Evolutionary conservation across 2,888 invertebrate species (phyloP), one percentile per base, ranked within the genome.

Genomic region (Linyphia triangularis): DNA sequence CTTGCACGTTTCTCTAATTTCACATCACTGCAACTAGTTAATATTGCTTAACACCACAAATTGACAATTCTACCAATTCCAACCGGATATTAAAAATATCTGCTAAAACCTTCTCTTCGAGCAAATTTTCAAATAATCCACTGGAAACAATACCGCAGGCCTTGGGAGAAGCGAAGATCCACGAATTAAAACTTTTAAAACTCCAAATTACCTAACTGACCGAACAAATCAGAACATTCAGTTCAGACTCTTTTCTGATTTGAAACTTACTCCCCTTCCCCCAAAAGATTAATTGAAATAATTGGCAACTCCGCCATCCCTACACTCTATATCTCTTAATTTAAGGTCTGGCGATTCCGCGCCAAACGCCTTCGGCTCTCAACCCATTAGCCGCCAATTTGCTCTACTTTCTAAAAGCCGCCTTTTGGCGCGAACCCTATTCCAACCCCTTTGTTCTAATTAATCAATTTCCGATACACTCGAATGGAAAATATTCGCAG

Each of bases 401-500:
- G 51, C n/a, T 51, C 51, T 16, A 51, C 51, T 51, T 51, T 51
- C n/a, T n/a, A n/a, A 16, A 3, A 13, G 51, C 51, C 51, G 51
- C 51, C 51, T 51, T 51, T 51, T 51, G 51, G 51, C 51, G 51
- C 51, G 33, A 33, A 33, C 33, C 33, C 72, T 57, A 57, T 51
- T 51, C 28, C 28, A 43, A 22, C 59, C 28, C 37, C 63, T 61
- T 73, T 73, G 57, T 59, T 33, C 30, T 57, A 73, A 73, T 73
- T 73, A 73, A 73, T 73, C 73, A 73, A 30, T 73, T 73, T 73
- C 57, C 73, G 73, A 73, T 73, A 73, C 30, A 43, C 19, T 59
- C 73, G 30, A 72, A 51, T 51, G 57, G 59, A 73, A 73, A 73
- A n/a, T 51, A 51, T 51, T 51, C 51, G 51, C n/a, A 51, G 51